Base-by-base conservation (phyloP, 2,888 invertebrate genomes). In the Macrophya alboannulata region DNA sequence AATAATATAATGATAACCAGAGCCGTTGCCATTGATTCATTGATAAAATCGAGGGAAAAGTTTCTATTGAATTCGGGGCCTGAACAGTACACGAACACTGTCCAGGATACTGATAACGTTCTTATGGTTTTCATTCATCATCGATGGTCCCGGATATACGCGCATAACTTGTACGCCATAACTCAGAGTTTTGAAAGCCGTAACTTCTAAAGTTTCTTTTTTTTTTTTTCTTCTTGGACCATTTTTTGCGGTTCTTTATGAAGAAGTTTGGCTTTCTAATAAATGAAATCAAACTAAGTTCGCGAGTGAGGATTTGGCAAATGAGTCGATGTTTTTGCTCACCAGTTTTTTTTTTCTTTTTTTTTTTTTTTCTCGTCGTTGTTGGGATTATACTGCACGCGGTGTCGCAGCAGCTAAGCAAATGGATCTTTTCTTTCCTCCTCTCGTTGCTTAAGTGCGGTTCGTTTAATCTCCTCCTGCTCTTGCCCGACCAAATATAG, bases 401-500 rank as follows among this genome's bases (percentile, higher is more conserved):
- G 12, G 40, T 71, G 40, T 40, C 40, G 9, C n/a, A 40, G 71
- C 31, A 40, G 71, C 71, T 9, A 71, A 25, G 62, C 25, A 62
- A 62, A 62, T 25, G 62, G 62, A 25, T 77, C n/a, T 40, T 25
- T 62, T 65, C 45, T 43, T 82, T 62, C 21, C 43, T 65, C 15
- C 25, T 25, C 45, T 82, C 43, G 55, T 43, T 65, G 25, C 45
- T 31, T 82, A 79, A 82, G 62, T 82, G 65, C 45, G 62, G 65
- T 65, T 43, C 45, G 62, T 37, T 65, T 82, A 65, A 62, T 65
- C 62, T 45, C 25, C 82, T 62, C 17, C 55, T 82, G 65, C 79
- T 65, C 25, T 5, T 40, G 62, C 17, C 17, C 79, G 40, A 79
- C 55, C 51, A 79, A 55, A 76, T 79, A 82, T 65, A 65, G 82